Evolutionary conservation across 1,140 invertebrate genomes (phyloP).

Genomic region (Thaumatotibia leucotreta): DNA sequence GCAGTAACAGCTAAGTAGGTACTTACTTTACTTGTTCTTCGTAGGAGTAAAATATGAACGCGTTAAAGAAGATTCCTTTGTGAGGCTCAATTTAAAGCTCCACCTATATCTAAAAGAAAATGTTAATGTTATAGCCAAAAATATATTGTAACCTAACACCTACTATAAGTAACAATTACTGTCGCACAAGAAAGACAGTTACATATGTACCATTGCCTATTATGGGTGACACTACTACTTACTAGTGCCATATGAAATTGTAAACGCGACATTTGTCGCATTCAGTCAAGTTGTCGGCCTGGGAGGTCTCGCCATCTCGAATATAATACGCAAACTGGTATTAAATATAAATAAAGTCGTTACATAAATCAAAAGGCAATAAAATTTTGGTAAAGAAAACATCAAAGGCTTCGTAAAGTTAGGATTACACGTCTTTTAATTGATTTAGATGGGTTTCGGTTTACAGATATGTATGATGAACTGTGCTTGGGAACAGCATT

Average conservation of each 20-base stretch:
- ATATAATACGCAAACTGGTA: background rate
- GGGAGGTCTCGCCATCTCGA: background rate
- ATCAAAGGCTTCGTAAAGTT: background rate
- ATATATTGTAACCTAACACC: background rate
- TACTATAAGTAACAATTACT: background rate
- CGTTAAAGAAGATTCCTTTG: too few relatives aligned
- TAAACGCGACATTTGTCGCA: background rate
- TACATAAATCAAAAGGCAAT: background rate
- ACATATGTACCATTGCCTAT: background rate
- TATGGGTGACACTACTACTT: too few relatives aligned
- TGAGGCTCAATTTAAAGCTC: background rate
- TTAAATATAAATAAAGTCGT: background rate
- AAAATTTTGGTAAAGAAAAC: background rate
- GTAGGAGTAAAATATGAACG: too few relatives aligned
- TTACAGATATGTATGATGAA: background rate
- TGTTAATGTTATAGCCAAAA: background rate
- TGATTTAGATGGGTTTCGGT: background rate
- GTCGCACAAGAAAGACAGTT: background rate
- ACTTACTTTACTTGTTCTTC: too few relatives aligned
- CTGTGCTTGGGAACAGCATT: background rate
- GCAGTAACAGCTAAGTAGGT: too few relatives aligned
- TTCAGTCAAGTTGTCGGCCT: background rate
- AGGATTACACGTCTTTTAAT: background rate
- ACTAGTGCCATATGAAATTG: too few relatives aligned
- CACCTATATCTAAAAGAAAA: background rate